Conservation (phyloP, 2,797 vertebrate species). For the Alcedo atthis region DNA sequence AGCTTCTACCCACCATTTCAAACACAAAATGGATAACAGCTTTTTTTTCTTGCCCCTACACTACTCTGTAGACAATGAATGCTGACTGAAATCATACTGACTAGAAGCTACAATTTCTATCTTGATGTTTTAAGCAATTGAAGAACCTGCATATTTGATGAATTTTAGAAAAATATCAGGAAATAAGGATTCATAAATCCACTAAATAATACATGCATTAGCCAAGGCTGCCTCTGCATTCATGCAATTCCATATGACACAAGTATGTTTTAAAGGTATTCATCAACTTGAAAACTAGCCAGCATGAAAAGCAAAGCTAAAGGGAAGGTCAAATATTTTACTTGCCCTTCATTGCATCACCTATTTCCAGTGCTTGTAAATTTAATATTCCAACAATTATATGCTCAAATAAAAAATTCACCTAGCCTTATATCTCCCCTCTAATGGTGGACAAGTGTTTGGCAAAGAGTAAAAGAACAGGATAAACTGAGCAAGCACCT, state of each 20-base stretch:
- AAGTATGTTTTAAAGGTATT: not conserved
- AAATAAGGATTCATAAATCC: constrained; percentile 33
- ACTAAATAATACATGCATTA: constrained; percentile 8
- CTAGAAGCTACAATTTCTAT: not conserved
- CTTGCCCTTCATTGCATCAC: not conserved
- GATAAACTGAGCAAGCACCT: not conserved
- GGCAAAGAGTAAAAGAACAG: not conserved
- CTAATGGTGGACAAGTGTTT: not conserved
- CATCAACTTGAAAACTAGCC: not conserved
- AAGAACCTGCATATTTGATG: not conserved
- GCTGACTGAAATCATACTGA: not conserved
- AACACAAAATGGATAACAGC: not conserved
- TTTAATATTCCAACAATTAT: not conserved
- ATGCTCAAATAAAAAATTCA: not conserved
- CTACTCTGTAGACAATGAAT: not conserved
- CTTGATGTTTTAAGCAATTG: not conserved
- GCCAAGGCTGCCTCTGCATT: not conserved
- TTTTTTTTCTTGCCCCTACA: not conserved
- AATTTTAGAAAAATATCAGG: not conserved
- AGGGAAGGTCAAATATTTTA: not conserved
- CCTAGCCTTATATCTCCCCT: not conserved
- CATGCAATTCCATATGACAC: not conserved
- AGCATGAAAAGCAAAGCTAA: not conserved
- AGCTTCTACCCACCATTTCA: not conserved
- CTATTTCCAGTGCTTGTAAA: not conserved